A percentile compares a stretch with the other conserved stretches of the same genome.
phyloP scores from a whole-genome alignment of 2,113 vertebrate genomes.

The Saguinus midas region DNA sequence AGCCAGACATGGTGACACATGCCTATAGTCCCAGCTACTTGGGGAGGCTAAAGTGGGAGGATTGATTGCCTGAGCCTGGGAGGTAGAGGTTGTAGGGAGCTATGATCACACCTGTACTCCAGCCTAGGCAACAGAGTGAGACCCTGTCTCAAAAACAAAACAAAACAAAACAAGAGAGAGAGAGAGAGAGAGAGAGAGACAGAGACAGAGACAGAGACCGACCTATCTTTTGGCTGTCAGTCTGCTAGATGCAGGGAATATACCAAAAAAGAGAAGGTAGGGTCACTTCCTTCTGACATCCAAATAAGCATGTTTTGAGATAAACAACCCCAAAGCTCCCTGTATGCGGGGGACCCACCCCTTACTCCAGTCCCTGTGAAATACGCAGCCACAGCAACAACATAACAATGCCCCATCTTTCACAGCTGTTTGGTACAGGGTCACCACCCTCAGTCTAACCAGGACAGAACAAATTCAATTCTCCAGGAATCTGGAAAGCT shows the following conservation, averaged over 20 bases:
- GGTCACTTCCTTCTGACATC: not conserved
- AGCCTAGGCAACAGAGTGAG: not conserved
- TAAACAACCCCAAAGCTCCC: not conserved
- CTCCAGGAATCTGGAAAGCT: not conserved
- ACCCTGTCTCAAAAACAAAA: not conserved
- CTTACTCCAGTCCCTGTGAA: not conserved
- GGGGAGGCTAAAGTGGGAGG: too few relatives aligned
- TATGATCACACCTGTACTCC: not conserved
- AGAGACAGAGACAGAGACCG: too few relatives aligned
- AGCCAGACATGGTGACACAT: too few relatives aligned
- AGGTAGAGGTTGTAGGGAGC: too few relatives aligned
- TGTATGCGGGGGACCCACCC: not conserved
- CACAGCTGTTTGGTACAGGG: not conserved
- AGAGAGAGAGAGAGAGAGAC: not conserved
- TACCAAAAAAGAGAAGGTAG: not conserved
- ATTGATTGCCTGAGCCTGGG: too few relatives aligned
- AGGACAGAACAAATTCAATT: not conserved
- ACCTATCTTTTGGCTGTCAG: not conserved
- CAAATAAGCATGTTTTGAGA: not conserved
- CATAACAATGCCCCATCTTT: not conserved
- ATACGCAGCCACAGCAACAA: not conserved
- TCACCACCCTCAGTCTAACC: not conserved
- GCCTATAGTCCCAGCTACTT: too few relatives aligned
- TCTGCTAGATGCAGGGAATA: not conserved
- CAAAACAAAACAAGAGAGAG: too few relatives aligned